Conservation (phyloP, 2,888 invertebrate genomes). For the Watsonalla binaria region DNA sequence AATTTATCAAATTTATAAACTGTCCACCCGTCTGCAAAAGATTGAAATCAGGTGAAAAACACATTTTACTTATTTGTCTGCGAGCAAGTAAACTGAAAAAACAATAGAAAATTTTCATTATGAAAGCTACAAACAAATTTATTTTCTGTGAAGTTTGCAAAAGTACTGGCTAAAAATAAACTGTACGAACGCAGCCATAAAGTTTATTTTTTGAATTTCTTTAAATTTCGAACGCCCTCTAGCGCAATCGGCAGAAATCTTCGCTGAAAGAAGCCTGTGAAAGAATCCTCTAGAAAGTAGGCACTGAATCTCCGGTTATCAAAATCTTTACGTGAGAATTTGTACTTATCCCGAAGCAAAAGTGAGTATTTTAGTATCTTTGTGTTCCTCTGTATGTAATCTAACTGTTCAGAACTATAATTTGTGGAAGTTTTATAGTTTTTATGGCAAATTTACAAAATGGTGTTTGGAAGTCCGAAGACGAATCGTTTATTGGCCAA, state of each 20-base stretch:
- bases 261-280: slow-evolving; percentile 75
- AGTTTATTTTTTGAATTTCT: slow-evolving; percentile 47
- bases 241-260: slow-evolving; percentile 47
- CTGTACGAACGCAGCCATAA: slow-evolving; percentile 16
- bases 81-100: too few relatives aligned
- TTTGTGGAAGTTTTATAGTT: slow-evolving; percentile 26
- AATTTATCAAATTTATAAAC: too few relatives aligned
- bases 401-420: slow-evolving; percentile 13
- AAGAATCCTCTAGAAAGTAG: slow-evolving; percentile 78
- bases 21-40: too few relatives aligned
- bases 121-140: too few relatives aligned
- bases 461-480: slow-evolving; percentile 37
- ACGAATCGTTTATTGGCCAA: slow-evolving; percentile 39
- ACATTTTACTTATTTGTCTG: too few relatives aligned
- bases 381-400: slow-evolving; percentile 18
- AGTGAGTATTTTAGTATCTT: slow-evolving; percentile 60
- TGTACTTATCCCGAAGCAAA: slow-evolving; percentile 68
- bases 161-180: neutral
- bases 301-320: slow-evolving; percentile 75
- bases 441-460: slow-evolving; percentile 31
- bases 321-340: slow-evolving; percentile 77
- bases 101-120: too few relatives aligned
- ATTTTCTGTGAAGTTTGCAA: too few relatives aligned
- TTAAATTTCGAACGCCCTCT: slow-evolving; percentile 75
- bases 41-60: too few relatives aligned